A percentile compares a stretch with the other conserved stretches of the same genome.
These are phyloP conservation scores for Phaetusa simplex DNA, from an alignment of 2,113 vertebrate genomes.

Conservation along the genomic window DNA sequence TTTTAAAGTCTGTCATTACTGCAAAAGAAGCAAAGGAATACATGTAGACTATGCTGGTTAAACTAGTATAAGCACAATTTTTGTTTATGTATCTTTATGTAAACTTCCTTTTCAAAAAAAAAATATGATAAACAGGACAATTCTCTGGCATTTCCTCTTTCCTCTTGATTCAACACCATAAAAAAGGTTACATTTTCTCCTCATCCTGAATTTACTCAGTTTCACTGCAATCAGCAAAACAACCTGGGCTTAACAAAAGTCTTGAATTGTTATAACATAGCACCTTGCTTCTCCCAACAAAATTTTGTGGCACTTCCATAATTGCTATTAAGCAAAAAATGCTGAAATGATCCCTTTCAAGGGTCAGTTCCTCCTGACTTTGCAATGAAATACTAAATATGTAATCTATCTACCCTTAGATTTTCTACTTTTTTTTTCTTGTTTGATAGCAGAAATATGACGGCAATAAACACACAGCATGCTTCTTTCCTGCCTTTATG, in stretches of 20 bases:
- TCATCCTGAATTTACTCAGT: neutral
- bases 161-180: neutral
- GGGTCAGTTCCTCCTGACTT: neutral
- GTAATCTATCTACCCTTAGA: neutral
- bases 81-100: neutral
- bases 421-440: neutral
- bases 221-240: neutral
- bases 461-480: neutral
- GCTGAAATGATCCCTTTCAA: neutral
- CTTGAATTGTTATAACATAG: neutral
- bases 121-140: neutral
- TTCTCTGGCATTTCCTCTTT: neutral
- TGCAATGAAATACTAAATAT: neutral
- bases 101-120: neutral
- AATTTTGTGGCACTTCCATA: neutral
- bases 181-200: neutral
- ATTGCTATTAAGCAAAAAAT: neutral
- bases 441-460: neutral
- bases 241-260: neutral
- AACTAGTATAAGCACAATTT: neutral
- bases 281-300: neutral
- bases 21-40: neutral
- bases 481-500: neutral
- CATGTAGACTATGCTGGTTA: neutral
- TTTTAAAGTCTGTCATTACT: neutral